Percentiles rank a stretch among this genome's conserved stretches.
These are phyloP conservation scores for Lithophane semibrunnea DNA, from an alignment of 2,888 invertebrate species.

Conservation along the genomic window DNA sequence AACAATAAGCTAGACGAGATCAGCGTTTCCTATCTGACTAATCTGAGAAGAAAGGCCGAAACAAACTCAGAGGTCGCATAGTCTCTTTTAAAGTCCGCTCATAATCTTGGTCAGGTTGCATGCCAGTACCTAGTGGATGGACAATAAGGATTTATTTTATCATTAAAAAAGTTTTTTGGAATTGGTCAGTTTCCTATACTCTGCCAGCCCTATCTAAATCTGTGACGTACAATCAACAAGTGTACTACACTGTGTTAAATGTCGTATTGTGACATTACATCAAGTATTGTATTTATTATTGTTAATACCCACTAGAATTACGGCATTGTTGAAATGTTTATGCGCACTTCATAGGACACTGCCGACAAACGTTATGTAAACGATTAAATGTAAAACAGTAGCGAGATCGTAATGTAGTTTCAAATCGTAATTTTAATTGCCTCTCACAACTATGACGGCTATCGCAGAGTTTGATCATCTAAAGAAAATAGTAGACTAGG, in stretches of 20 bases:
- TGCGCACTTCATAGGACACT: slow-evolving; percentile 7
- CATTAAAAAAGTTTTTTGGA: background rate
- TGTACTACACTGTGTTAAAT: slow-evolving; percentile 31
- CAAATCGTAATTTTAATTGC: background rate
- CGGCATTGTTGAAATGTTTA: slow-evolving; percentile 15
- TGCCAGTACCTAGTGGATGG: too few species aligned
- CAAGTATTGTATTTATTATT: slow-evolving; percentile 29
- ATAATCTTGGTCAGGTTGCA: too few species aligned
- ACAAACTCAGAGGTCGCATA: too few species aligned
- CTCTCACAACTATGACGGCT: background rate
- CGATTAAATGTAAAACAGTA: slow-evolving; percentile 7
- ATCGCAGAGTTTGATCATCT: background rate
- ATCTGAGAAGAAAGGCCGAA: too few species aligned
- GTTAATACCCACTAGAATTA: slow-evolving; percentile 23
- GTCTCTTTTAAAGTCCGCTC: too few species aligned
- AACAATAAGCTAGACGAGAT: too few species aligned
- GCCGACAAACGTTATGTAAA: slow-evolving; percentile 18
- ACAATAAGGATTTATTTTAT: background rate
- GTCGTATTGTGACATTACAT: slow-evolving; percentile 45
- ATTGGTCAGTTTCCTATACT: background rate
- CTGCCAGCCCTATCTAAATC: slow-evolving; percentile 15
- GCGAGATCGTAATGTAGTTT: background rate
- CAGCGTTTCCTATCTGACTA: too few species aligned
- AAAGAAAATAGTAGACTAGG: background rate
- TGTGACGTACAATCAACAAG: slow-evolving; percentile 33